These are phyloP conservation scores for Pogonomyrmex barbatus DNA, from an alignment of 1,140 invertebrate genomes.

Conservation along the genomic window DNA sequence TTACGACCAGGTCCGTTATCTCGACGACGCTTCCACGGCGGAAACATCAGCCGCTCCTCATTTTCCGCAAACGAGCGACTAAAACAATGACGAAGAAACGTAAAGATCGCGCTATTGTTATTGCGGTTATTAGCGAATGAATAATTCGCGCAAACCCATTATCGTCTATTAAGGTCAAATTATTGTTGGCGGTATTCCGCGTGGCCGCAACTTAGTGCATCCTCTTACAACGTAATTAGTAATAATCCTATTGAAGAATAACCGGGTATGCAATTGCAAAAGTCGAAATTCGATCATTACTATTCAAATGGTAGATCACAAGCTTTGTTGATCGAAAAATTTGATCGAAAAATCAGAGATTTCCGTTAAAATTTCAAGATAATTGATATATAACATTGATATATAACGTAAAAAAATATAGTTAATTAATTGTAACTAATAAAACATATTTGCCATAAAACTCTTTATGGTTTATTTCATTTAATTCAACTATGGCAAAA, in stretches of 20 bases:
- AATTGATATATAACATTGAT: not conserved
- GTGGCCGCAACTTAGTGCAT: slow-evolving; percentile 49
- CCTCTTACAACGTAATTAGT: slow-evolving; percentile 53
- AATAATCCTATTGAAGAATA: slow-evolving; percentile 59
- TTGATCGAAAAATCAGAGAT: not conserved
- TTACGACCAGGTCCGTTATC: slow-evolving; percentile 65
- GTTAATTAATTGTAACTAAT: not conserved
- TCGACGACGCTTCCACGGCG: slow-evolving; percentile 44
- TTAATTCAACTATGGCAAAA: not conserved
- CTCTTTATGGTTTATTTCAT: not conserved
- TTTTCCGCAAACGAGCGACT: slow-evolving; percentile 51
- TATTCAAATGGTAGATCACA: not conserved
- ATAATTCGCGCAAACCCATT: slow-evolving; percentile 60
- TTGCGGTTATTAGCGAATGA: slow-evolving; percentile 57
- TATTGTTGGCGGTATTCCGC: slow-evolving; percentile 31
- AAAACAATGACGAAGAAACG: slow-evolving; percentile 56
- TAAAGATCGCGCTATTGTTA: slow-evolving; percentile 61
- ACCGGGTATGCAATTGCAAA: slow-evolving; percentile 40
- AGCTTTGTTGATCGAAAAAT: not conserved
- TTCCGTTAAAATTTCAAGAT: not conserved
- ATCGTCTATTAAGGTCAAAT: slow-evolving; percentile 60
- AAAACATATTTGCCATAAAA: not conserved
- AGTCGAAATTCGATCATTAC: slow-evolving; percentile 34
- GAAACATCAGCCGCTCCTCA: slow-evolving; percentile 46
- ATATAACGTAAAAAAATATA: not conserved